phyloP scores from a whole-genome alignment of 2,797 vertebrate species.

The Centroberyx gerrardi region DNA sequence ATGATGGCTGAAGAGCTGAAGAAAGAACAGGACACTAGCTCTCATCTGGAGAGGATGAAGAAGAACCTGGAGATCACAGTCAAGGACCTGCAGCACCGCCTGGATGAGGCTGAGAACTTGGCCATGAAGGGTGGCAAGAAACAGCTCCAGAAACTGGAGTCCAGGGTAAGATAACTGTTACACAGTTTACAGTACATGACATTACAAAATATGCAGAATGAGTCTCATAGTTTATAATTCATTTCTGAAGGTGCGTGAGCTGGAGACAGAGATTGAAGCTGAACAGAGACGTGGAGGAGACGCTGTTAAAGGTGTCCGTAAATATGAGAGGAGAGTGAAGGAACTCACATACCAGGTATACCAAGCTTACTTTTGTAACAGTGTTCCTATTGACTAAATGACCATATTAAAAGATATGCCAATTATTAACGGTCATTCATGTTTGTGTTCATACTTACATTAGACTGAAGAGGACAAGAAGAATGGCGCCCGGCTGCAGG shows the following conservation, averaged over 20 bases:
- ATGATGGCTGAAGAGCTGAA: slow-evolving; percentile 94
- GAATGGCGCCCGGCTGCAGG: too few relatives aligned
- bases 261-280: slow-evolving; percentile 87
- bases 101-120: slow-evolving; percentile 93
- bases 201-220: background rate
- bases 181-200: too few relatives aligned
- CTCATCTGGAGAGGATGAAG: slow-evolving; percentile 94
- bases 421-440: too few relatives aligned
- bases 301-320: slow-evolving; percentile 85
- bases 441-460: too few relatives aligned
- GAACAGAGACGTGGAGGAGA: slow-evolving; percentile 87
- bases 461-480: too few relatives aligned
- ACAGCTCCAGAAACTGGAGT: slow-evolving; percentile 92
- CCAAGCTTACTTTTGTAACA: too few relatives aligned
- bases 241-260: slow-evolving; percentile 83
- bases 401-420: too few relatives aligned
- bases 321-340: slow-evolving; percentile 29
- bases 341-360: too few relatives aligned
- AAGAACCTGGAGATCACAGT: slow-evolving; percentile 91
- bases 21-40: slow-evolving; percentile 93
- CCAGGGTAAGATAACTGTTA: slow-evolving; percentile 77
- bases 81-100: slow-evolving; percentile 91
- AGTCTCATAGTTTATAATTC: slow-evolving; percentile 14
- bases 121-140: slow-evolving; percentile 95
- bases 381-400: too few relatives aligned